These are phyloP conservation scores for Lasius platythorax DNA, from an alignment of 2,888 invertebrate species.

Conservation along the genomic window DNA sequence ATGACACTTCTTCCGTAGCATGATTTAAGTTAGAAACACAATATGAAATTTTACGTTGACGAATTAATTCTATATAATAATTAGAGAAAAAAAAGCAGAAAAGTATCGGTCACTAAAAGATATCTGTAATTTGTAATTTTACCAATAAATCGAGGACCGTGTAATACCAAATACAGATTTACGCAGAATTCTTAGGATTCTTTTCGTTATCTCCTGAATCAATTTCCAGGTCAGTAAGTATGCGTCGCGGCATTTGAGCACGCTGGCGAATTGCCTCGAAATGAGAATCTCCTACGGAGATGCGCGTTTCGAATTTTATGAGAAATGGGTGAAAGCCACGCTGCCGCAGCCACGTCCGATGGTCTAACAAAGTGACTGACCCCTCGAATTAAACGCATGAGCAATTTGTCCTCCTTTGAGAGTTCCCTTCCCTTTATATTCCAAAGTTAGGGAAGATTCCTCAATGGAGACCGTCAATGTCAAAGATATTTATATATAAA, in stretches of 20 bases:
- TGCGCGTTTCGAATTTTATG: slow-evolving; percentile 40
- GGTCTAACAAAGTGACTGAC: slow-evolving; percentile 33
- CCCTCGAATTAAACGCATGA: slow-evolving; percentile 47
- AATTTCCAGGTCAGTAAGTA: slow-evolving; percentile 45
- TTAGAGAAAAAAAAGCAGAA: not conserved
- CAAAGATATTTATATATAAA: not conserved
- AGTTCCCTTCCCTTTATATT: slow-evolving; percentile 15
- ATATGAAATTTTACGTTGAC: not conserved
- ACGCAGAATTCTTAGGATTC: slow-evolving; percentile 5
- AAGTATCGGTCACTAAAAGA: not conserved
- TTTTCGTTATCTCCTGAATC: slow-evolving; percentile 18
- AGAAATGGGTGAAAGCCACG: slow-evolving; percentile 47
- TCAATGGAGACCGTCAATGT: not conserved
- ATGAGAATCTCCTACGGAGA: slow-evolving; percentile 19
- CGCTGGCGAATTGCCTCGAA: slow-evolving; percentile 23
- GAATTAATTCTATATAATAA: not conserved
- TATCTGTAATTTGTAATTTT: not conserved
- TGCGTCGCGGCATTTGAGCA: slow-evolving; percentile 5
- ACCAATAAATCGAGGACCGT: not conserved
- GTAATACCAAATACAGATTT: not conserved
- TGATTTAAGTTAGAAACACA: not conserved
- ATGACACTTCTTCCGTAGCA: not conserved
- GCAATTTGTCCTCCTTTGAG: slow-evolving; percentile 55
- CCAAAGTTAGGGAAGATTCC: not conserved
- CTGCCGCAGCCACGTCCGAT: slow-evolving; percentile 34